Percentiles rank a stretch among this genome's conserved stretches.
Conservation (phyloP, 2,113 vertebrate species). For the Hoplias malabaricus region DNA sequence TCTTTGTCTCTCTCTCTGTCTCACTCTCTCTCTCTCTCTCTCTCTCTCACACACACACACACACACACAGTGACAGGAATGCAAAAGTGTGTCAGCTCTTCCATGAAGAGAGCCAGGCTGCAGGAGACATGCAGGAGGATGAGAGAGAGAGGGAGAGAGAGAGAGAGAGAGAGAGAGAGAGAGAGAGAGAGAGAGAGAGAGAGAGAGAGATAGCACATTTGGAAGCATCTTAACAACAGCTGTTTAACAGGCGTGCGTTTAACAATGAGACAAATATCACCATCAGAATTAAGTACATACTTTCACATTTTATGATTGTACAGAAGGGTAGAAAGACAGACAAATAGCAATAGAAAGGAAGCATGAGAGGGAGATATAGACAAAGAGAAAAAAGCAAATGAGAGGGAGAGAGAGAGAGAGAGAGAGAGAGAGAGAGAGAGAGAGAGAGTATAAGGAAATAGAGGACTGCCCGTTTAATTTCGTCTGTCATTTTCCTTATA, state of each 20-base stretch:
- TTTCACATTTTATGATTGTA: background rate
- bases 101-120: slow-evolving; percentile 20
- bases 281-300: background rate
- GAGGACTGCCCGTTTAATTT: background rate
- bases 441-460: background rate
- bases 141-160: background rate
- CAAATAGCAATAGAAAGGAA: background rate
- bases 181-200: background rate
- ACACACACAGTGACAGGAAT: slow-evolving; percentile 26
- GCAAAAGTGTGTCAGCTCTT: slow-evolving; percentile 36
- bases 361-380: background rate
- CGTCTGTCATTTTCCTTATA: background rate
- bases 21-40: background rate
- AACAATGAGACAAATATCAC: slow-evolving; percentile 1
- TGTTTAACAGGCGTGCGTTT: background rate
- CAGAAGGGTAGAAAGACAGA: background rate
- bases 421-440: background rate
- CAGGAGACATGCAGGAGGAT: background rate
- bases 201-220: background rate
- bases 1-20: background rate
- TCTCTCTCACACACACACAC: slow-evolving; percentile 16
- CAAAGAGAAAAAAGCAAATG: background rate
- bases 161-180: background rate
- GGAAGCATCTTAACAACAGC: slow-evolving; percentile 9
- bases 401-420: background rate